phyloP scores from a whole-genome alignment of 35 echinoderm and acorn worm species.

The Amphiura filiformis region DNA sequence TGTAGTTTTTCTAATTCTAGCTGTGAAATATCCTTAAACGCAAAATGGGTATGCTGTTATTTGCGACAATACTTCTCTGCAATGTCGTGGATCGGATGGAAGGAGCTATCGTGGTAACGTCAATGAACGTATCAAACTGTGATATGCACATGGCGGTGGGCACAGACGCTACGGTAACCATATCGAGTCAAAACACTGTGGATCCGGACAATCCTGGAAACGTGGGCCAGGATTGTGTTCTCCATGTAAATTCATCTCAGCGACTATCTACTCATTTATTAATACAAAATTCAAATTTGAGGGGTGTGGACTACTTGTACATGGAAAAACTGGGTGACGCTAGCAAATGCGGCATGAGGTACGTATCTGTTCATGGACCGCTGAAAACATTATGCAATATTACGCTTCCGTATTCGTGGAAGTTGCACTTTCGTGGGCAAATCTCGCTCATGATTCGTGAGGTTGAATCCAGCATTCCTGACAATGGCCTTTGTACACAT shows the following conservation, averaged over 20 bases:
- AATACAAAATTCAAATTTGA: neutral
- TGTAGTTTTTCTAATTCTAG: too few species aligned
- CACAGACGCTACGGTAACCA: too few species aligned
- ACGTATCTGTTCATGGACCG: neutral
- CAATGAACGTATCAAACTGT: too few species aligned
- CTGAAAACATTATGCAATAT: neutral
- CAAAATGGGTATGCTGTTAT: too few species aligned
- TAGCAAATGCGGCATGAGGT: neutral
- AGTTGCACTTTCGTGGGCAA: neutral
- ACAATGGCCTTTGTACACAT: neutral
- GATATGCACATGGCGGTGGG: too few species aligned
- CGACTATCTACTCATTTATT: neutral
- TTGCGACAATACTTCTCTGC: too few species aligned
- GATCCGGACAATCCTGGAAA: too few species aligned
- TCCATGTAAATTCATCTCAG: neutral
- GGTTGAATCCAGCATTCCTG: neutral
- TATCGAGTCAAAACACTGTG: too few species aligned
- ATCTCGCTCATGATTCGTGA: neutral
- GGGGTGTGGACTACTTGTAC: neutral
- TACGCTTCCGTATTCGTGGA: neutral
- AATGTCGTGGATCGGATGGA: too few species aligned
- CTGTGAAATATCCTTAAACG: too few species aligned
- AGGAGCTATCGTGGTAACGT: too few species aligned
- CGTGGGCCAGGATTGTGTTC: too few species aligned
- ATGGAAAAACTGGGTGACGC: neutral